A percentile compares a stretch with the other conserved stretches of the same genome.
phyloP scores from a whole-genome alignment of 2,797 vertebrate species.

The Pelodytes ibericus region DNA sequence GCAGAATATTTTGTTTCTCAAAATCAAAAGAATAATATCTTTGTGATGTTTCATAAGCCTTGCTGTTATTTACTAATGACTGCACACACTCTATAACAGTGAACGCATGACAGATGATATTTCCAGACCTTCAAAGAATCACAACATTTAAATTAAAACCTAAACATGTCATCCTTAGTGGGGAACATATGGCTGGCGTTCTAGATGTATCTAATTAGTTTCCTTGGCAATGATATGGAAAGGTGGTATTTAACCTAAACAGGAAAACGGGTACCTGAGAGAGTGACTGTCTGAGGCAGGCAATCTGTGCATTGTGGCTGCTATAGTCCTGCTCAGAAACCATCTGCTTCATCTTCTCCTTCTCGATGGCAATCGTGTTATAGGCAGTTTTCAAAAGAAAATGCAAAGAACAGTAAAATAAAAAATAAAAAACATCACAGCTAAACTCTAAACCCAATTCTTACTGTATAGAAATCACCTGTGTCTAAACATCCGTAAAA shows the following conservation, averaged over 20 bases:
- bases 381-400: conserved; percentile 97
- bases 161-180: conserved; percentile 38
- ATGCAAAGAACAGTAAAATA: conserved; percentile 71
- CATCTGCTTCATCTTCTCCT: conserved; percentile 97
- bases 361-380: conserved; percentile 98
- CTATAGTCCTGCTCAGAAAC: conserved; percentile 90
- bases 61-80: too few species aligned
- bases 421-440: too few species aligned
- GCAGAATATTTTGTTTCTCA: too few species aligned
- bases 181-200: conserved; percentile 17
- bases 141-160: conserved; percentile 60
- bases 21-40: too few species aligned
- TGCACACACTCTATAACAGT: too few species aligned
- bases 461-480: too few species aligned
- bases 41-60: too few species aligned
- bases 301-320: conserved; percentile 86
- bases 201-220: conserved; percentile 11
- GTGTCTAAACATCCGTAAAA: too few species aligned
- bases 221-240: not conserved
- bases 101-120: too few species aligned
- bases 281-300: conserved; percentile 91
- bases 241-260: conserved; percentile 16
- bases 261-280: conserved; percentile 83
- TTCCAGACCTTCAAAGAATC: conserved; percentile 1
- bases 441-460: too few species aligned